Evolutionary conservation across 2,888 invertebrate genomes (phyloP).

Genomic region (Eupsilia transversa): DNA sequence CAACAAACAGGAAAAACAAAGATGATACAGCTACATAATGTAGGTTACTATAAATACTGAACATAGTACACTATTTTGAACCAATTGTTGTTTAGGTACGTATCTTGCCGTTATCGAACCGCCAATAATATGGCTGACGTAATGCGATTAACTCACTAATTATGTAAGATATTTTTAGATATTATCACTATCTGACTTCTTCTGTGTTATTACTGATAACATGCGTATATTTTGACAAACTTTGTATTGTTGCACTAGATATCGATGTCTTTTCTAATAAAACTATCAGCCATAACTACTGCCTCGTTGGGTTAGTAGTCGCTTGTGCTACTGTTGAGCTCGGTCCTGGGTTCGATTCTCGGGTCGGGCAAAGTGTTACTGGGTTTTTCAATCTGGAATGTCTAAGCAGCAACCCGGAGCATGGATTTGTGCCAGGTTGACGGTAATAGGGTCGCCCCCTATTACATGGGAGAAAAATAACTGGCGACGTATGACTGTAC

Average conservation of each 20-base stretch:
- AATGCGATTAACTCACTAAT: slow-evolving; percentile 57
- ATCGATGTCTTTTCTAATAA: slow-evolving; percentile 3
- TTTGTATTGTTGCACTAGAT: slow-evolving; percentile 36
- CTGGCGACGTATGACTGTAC: no score
- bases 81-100: slow-evolving; percentile 33
- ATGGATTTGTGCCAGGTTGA: no score
- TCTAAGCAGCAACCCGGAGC: no score
- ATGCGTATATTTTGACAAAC: slow-evolving; percentile 29
- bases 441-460: no score
- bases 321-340: not conserved
- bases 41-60: slow-evolving; percentile 44
- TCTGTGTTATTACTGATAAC: slow-evolving; percentile 35
- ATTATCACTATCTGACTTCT: slow-evolving; percentile 38
- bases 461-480: no score
- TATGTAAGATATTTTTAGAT: slow-evolving; percentile 53
- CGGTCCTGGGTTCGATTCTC: not conserved
- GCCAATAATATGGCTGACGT: slow-evolving; percentile 64
- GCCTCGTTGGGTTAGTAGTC: not conserved
- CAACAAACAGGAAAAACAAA: slow-evolving; percentile 47
- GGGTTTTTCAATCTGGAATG: no score
- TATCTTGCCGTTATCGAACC: slow-evolving; percentile 59
- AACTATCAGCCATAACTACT: not conserved
- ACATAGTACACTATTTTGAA: slow-evolving; percentile 15
- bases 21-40: slow-evolving; percentile 1
- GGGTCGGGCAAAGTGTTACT: not conserved